Evolutionary conservation across 2,113 vertebrate species (phyloP), one percentile per base, ranked within the genome.

Genomic region (Leuciscus idus): DNA sequence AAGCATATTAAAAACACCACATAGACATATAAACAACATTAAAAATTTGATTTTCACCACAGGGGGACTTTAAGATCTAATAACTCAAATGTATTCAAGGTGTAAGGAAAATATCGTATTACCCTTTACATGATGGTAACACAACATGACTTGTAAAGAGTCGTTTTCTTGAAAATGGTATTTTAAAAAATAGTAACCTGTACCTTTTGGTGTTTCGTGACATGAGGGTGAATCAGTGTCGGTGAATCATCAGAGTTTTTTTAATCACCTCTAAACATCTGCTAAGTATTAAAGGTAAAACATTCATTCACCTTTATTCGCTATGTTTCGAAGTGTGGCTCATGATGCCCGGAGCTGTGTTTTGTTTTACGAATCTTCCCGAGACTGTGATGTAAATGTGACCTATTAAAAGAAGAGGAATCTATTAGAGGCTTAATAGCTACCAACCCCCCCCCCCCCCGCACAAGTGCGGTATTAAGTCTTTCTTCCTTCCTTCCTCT

Each of bases 231-330:
- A 55, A 55, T 55, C 52, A 19, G 15, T 6, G 26, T 15, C 15
- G 1, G 50, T 52, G 50, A 55, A 55, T 55, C 52, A 19, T 1
- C 15, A 48, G 12, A 50, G 48, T 89, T 84, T 30, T 30, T 62
- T 30, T 59, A 86, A 33, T 83, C 85, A 55, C 15, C 19, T 83
- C 81, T 68, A 70, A 78, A 83, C 92, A 93, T 93, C 92, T 94
- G 93, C 85, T 79, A 84, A 57, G 33, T 77, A 93, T 94, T 89
- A 93, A 90, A 86, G 88, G 88, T 86, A 87, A 89, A 81, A 86
- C 85, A 89, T 89, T 74, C 19, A 26, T 73, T 86, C 48, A 61
- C 79, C 64, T 89, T 57, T 50, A 86, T 81, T 75, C 21, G 0
- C 55, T 1, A 62, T 79, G 50, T 86, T 87, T n/a, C 70, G 50